Base-by-base conservation (phyloP, 2,113 vertebrate species). In the Paradoxurus hermaphroditus region DNA sequence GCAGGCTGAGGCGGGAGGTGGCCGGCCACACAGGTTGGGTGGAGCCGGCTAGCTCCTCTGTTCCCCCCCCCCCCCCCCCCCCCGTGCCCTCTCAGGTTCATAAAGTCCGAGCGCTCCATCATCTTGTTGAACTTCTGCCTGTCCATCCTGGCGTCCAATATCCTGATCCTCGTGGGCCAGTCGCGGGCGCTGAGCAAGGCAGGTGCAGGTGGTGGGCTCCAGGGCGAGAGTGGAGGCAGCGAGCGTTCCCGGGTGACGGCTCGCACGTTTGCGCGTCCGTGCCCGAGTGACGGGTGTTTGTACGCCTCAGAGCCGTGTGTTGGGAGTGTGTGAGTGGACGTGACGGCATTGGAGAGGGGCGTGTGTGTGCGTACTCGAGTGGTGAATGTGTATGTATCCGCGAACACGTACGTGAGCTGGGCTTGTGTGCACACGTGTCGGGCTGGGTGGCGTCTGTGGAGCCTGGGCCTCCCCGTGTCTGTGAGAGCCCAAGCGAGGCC, bases 111-210 rank as follows among this genome's bases (percentile, higher is more conserved):
- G 97, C 99, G 99, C 97, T 99, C 99, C 96, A 99, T 99, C 98
- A 99, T 99, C 97, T 98, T 99, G 97, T 99, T 99, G 98, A 99
- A 99, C 96, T 99, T 99, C 97, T 99, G 99, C 91, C 97, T 99
- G 98, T 99, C 99, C 98, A 99, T 99, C 98, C 98, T 99, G 99
- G 99, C 99, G 73, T 99, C 99, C 98, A 99, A 99, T 94, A 97
- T 99, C 98, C 98, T 99, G 98, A 99, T 99, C 98, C 98, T 99
- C 49, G 99, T 99, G 97, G 99, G 99, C 98, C 99, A 99, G 98
- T 99, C 99, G 78, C 99, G 99, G 98, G 99, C 99, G 90, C 99
- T 99, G 81, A 99, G 99, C 99, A 99, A 99, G 99, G 99, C 99
- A 97, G 98, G 99, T 96, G 91, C 90, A 94, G 84, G 95, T 77